phyloP scores from a whole-genome alignment of 2,797 vertebrate species.

The Sebastes steindachneri region DNA sequence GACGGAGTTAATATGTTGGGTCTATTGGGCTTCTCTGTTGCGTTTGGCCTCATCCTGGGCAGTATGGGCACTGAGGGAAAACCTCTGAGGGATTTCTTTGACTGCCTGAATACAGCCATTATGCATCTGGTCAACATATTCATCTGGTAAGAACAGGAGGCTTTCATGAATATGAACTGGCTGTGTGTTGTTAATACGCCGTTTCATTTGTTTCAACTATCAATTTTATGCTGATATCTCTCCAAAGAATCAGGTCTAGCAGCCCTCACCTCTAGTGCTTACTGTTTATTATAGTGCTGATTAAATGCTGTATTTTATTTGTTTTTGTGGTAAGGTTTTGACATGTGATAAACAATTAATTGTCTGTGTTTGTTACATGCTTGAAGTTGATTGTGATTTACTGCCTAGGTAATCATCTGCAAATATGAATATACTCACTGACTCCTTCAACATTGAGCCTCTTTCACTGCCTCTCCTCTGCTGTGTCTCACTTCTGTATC shows the following conservation, averaged over 20 bases:
- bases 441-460: background rate
- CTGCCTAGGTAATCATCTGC: too few relatives aligned
- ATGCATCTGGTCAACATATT: conserved; percentile 87
- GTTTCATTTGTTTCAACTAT: background rate
- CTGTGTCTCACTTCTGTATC: background rate
- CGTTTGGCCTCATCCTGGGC: conserved; percentile 43
- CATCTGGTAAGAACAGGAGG: conserved; percentile 80
- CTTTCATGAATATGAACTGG: background rate
- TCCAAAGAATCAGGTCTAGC: background rate
- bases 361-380: background rate
- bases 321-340: background rate
- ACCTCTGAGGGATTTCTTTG: conserved; percentile 88
- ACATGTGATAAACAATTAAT: background rate
- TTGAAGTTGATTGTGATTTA: background rate
- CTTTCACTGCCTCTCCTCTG: background rate
- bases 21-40: conserved; percentile 81
- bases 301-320: background rate
- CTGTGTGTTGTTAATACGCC: background rate
- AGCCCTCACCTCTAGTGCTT: background rate
- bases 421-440: background rate
- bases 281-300: background rate
- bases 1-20: conserved; percentile 87
- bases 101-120: conserved; percentile 87
- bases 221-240: background rate
- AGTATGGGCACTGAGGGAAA: conserved; percentile 26